Base-by-base conservation (phyloP, 2,113 vertebrate genomes). In the Pachypanchax playfairii region DNA sequence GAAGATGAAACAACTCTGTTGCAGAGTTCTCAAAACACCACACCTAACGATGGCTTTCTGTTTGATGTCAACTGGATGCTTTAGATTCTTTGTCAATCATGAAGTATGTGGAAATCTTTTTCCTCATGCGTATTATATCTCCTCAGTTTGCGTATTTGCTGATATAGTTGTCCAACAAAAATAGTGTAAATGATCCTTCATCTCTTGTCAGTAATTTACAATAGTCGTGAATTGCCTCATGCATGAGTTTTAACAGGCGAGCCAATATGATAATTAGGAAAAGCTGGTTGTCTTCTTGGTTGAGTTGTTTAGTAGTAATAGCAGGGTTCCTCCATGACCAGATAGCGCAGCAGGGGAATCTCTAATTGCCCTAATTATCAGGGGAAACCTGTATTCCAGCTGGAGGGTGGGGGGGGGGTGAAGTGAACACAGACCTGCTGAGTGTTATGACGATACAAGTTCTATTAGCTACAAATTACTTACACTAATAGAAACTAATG, bases 181-280 rank as follows among this genome's bases (percentile, higher is more conserved):
- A 69, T 50, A 65, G 51, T 70, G 14, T 9, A 83, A 86, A 64
- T 82, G 41, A 28, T 42, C 44, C 24, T 28, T 65, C 75, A 68
- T 83, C 63, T 65, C 61, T 65, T 82, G 76, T 84, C 81, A 75
- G 64, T 80, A 72, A 84, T 88, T 88, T 85, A 83, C 81, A 86
- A 82, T 70, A 83, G 68, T 12, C 8, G 50, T 49, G 47, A 13
- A 67, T 65, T 44, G 22, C 71, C 82, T 70, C 70, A 68, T 57
- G 52, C 59, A 63, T 47, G 69, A 56, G 51, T 39, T 56, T n/a
- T 78, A 81, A 87, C 60, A 64, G 75, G 73, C 64, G 57, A 86
- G 65, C 72, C 78, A 85, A 90, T 90, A 87, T 80, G 79, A 90
- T 74, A 72, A 85, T 87, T 82, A 84, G 78, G 83, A 87, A 83